These are phyloP conservation scores for Lasius platythorax DNA, from an alignment of 2,888 invertebrate genomes.

Conservation along the genomic window DNA sequence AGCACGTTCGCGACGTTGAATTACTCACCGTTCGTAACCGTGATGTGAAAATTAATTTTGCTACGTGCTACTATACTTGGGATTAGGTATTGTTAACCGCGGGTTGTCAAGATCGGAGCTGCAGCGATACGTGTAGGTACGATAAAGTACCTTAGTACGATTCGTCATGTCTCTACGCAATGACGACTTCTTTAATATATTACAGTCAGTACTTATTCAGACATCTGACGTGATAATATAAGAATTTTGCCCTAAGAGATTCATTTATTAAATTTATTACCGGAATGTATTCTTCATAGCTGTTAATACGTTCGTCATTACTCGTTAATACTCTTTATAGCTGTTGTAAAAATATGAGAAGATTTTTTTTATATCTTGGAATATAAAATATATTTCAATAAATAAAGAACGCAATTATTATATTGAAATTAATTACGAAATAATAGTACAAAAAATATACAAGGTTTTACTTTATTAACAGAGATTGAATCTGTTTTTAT, in stretches of 20 bases:
- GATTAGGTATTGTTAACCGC: constrained; percentile 15
- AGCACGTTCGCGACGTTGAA: constrained; percentile 71
- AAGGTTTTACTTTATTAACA: background rate
- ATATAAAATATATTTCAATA: constrained; percentile 2
- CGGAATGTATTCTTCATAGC: background rate
- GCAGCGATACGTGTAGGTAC: background rate
- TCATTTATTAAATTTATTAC: background rate
- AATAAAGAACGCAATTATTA: background rate
- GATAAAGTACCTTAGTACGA: background rate
- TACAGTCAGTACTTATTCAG: background rate
- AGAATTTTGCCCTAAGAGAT: background rate
- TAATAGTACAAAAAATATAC: background rate
- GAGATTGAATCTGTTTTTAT: background rate
- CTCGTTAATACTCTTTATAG: background rate
- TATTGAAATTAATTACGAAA: background rate
- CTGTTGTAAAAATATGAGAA: background rate
- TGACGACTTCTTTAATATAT: background rate
- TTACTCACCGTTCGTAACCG: constrained; percentile 60
- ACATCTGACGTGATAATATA: background rate
- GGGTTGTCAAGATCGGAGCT: background rate
- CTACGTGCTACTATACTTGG: background rate
- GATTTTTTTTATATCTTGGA: background rate
- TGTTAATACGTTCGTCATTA: background rate
- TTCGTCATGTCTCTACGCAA: background rate
- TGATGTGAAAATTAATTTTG: constrained; percentile 73